phyloP scores from a whole-genome alignment of 2,888 invertebrate genomes.

The Sarcophaga variegata region DNA sequence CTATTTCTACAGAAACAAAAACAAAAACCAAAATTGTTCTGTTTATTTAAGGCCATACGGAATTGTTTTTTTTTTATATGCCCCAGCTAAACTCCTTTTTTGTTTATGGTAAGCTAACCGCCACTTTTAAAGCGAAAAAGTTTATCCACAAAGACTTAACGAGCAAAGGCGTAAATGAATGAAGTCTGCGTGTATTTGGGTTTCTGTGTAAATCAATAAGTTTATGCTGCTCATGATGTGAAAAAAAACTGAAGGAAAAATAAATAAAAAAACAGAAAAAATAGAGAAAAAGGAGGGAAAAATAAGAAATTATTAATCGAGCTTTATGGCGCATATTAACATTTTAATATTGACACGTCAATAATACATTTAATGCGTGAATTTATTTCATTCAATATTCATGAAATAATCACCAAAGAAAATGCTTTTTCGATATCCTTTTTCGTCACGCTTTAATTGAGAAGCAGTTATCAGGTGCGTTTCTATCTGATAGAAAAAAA shows the following conservation, averaged over 20 bases:
- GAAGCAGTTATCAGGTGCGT: neutral
- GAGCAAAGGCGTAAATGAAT: neutral
- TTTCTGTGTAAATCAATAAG: neutral
- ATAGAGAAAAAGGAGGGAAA: neutral
- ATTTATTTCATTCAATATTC: constrained; percentile 25
- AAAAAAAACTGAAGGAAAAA: neutral
- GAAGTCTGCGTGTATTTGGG: neutral
- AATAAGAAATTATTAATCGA: too few species aligned
- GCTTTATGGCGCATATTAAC: neutral
- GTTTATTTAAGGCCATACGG: too few species aligned
- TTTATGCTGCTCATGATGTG: neutral
- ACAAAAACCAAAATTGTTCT: too few species aligned
- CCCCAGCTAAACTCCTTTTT: neutral
- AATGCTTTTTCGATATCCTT: neutral
- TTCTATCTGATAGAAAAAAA: neutral
- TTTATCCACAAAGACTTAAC: neutral
- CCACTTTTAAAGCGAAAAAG: constrained; percentile 14
- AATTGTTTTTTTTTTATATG: neutral
- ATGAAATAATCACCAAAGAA: constrained; percentile 7
- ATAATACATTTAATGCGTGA: constrained; percentile 40
- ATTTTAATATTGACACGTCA: constrained; percentile 53
- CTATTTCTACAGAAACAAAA: too few species aligned
- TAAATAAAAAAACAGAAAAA: neutral
- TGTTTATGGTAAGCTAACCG: neutral
- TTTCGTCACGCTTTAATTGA: constrained; percentile 36